A percentile compares a stretch with the other conserved stretches of the same genome.
Evolutionary conservation across 1,140 invertebrate species (phyloP).

Genomic region (Sinonovacula constricta): DNA sequence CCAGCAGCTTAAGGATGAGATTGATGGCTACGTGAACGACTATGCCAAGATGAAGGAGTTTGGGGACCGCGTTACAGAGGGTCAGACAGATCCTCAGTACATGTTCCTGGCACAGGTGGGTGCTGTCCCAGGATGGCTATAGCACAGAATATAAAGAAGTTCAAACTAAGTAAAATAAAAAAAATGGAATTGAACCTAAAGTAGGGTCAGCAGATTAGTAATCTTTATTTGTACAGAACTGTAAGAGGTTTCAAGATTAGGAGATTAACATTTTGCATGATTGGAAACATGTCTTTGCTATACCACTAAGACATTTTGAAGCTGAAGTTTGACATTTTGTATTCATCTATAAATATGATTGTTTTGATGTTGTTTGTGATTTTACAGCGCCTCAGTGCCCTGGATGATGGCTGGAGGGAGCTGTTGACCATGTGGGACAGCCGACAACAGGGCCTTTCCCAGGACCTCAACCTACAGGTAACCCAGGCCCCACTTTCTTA

Average conservation of each 20-base stretch:
- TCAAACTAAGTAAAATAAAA: too few relatives aligned
- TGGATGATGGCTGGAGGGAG: slow-evolving; percentile 99
- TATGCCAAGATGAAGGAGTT: slow-evolving; percentile 99
- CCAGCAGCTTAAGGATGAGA: slow-evolving; percentile 98
- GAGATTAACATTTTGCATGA: too few relatives aligned
- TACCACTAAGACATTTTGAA: too few relatives aligned
- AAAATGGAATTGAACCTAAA: too few relatives aligned
- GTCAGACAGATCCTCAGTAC: slow-evolving; percentile 94
- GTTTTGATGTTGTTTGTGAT: slow-evolving; percentile 46
- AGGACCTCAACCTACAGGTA: slow-evolving; percentile 86
- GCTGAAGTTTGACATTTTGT: too few relatives aligned
- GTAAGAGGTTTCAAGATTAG: too few relatives aligned
- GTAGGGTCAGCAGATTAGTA: too few relatives aligned
- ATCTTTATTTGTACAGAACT: too few relatives aligned
- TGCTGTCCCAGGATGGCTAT: background rate
- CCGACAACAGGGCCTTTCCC: slow-evolving; percentile 94
- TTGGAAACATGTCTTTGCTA: too few relatives aligned
- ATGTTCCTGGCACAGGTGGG: slow-evolving; percentile 95
- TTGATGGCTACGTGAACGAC: slow-evolving; percentile 98
- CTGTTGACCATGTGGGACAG: slow-evolving; percentile 99
- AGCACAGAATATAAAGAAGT: background rate
- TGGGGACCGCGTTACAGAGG: slow-evolving; percentile 95
- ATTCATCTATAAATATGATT: too few relatives aligned
- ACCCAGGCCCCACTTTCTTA: background rate
- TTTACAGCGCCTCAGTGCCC: slow-evolving; percentile 91